Conservation (phyloP, 2,113 vertebrate genomes). For the Ceuthmochares aereus region DNA sequence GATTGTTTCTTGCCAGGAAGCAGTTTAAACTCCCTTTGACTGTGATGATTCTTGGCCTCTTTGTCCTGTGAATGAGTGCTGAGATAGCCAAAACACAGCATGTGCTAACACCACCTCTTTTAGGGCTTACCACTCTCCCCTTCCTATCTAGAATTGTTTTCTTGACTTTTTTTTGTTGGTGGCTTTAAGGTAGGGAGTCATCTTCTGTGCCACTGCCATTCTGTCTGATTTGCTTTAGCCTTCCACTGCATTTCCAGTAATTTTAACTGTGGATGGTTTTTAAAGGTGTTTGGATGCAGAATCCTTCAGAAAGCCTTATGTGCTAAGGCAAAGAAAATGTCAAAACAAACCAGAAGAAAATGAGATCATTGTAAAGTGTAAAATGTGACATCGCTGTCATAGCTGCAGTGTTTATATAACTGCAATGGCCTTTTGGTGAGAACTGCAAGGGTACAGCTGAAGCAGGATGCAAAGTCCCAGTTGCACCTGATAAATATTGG, state of each 20-base stretch:
- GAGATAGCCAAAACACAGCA: background rate
- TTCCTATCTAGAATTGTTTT: background rate
- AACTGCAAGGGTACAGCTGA: background rate
- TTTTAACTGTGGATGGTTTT: conserved; percentile 38
- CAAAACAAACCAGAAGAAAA: conserved; percentile 61
- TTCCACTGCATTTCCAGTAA: conserved; percentile 33
- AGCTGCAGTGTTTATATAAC: background rate
- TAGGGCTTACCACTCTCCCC: too few species aligned
- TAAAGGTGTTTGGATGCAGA: conserved; percentile 32
- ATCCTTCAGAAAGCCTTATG: conserved; percentile 7
- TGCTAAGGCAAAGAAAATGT: conserved; percentile 17
- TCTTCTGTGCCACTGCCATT: background rate
- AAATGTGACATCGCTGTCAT: conserved; percentile 38
- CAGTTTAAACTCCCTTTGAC: background rate
- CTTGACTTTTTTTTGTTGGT: background rate
- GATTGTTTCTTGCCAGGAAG: background rate
- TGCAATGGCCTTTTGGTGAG: conserved; percentile 4
- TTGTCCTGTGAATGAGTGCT: background rate
- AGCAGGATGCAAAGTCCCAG: background rate
- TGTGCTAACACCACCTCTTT: background rate
- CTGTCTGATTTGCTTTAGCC: conserved; percentile 6
- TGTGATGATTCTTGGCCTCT: background rate
- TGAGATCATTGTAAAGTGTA: conserved; percentile 6
- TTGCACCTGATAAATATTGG: background rate
- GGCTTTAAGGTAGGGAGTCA: background rate